phyloP scores from a whole-genome alignment of 2,888 invertebrate genomes.

The Incurvaria masculella region DNA sequence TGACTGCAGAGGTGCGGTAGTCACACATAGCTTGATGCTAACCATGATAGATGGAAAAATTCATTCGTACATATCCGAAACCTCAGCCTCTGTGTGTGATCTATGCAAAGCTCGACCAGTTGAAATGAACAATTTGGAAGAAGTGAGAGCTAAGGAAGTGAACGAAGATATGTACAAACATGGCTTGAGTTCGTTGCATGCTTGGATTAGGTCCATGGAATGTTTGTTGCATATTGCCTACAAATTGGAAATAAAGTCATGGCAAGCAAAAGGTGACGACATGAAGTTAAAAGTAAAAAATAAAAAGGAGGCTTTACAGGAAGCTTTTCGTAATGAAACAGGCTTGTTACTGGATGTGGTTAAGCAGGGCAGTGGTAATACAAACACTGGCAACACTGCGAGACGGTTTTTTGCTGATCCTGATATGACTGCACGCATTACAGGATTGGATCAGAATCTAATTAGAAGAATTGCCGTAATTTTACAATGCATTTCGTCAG shows the following conservation, averaged over 20 bases:
- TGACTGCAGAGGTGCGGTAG: not conserved
- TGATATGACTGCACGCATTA: conserved; percentile 1
- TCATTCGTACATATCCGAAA: conserved; percentile 6
- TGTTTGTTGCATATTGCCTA: conserved; percentile 1
- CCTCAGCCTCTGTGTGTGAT: conserved; percentile 6
- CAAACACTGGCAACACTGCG: conserved; percentile 6
- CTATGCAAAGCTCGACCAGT: conserved; percentile 6
- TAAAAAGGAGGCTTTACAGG: not conserved
- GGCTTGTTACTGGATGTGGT: conserved; percentile 5
- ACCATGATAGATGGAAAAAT: conserved; percentile 8
- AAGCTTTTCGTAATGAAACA: not conserved
- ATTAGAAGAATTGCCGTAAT: not conserved
- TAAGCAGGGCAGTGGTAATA: conserved; percentile 2
- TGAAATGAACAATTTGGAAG: conserved; percentile 6
- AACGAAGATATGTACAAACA: conserved; percentile 1
- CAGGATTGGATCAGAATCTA: not conserved
- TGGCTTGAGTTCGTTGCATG: conserved; percentile 8
- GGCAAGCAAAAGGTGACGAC: not conserved
- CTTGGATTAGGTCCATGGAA: conserved; percentile 8
- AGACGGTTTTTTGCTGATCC: conserved; percentile 5
- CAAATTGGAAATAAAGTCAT: not conserved
- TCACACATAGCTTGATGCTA: conserved; percentile 3
- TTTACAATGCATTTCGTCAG: not conserved
- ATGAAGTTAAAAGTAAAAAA: not conserved
- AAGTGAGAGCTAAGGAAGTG: not conserved